These are phyloP conservation scores for Rattus rattus DNA, from an alignment of 2,113 vertebrate genomes.

Conservation along the genomic window DNA sequence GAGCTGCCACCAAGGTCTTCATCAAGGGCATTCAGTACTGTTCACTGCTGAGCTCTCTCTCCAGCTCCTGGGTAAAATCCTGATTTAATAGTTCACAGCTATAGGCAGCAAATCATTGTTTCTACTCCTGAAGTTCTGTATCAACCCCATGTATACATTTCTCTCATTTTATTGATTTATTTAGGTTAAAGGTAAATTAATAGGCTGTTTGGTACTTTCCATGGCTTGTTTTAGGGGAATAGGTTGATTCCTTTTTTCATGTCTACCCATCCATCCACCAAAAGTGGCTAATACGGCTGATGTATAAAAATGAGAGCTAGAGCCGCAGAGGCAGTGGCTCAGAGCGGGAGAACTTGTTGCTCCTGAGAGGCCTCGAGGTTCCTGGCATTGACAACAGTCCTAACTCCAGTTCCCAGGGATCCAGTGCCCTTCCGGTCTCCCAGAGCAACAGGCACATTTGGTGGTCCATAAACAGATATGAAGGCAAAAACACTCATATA, in stretches of 20 bases:
- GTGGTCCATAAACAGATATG: not conserved
- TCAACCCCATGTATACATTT: not conserved
- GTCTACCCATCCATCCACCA: not conserved
- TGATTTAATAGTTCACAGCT: slow-evolving; percentile 1
- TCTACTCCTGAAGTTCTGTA: not conserved
- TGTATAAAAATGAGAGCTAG: not conserved
- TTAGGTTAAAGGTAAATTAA: not conserved
- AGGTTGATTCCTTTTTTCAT: not conserved
- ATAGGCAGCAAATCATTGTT: not conserved
- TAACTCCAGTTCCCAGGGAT: no score
- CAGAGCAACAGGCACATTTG: not conserved
- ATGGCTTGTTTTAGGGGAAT: not conserved
- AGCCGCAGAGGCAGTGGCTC: not conserved
- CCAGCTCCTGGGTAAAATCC: not conserved
- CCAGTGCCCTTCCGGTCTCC: not conserved
- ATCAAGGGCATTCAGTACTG: not conserved
- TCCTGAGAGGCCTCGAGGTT: not conserved
- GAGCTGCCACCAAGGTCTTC: not conserved
- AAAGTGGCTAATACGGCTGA: not conserved
- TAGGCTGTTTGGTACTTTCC: not conserved
- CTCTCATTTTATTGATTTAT: not conserved
- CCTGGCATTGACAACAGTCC: not conserved
- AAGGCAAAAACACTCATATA: not conserved
- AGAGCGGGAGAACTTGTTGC: not conserved
- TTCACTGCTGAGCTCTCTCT: not conserved